Conservation (phyloP, 2,797 vertebrate genomes). For the Squalus acanthias region DNA sequence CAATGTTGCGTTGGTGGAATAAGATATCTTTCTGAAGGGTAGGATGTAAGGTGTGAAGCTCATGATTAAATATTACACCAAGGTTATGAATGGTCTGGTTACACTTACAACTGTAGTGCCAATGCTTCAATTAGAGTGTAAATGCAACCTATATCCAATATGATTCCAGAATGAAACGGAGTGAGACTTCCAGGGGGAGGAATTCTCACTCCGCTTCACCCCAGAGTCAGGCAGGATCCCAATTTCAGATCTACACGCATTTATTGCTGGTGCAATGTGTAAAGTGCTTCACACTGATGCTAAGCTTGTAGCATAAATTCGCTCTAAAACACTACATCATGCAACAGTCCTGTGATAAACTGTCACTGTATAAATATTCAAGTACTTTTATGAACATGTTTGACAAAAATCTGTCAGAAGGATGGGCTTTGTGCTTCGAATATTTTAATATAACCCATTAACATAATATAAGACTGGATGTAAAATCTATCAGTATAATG, state of each 20-base stretch:
- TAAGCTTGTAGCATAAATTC: neutral
- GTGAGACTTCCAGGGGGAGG: no score
- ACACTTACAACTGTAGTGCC: no score
- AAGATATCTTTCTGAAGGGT: no score
- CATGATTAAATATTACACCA: no score
- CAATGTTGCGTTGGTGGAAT: no score
- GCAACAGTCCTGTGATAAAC: neutral
- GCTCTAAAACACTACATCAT: neutral
- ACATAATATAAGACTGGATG: neutral
- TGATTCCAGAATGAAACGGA: neutral
- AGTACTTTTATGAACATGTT: neutral
- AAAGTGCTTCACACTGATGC: neutral
- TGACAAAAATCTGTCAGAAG: neutral
- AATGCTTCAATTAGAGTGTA: no score
- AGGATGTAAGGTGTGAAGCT: no score
- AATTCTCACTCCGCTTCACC: neutral
- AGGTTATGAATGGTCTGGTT: no score
- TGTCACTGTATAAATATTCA: neutral
- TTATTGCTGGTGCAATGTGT: neutral
- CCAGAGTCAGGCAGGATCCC: neutral
- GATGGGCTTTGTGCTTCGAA: neutral
- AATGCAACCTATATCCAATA: neutral
- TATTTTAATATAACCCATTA: neutral
- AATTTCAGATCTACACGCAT: neutral
- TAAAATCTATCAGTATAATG: neutral